These are phyloP conservation scores for Steinernema khuongi DNA, from an alignment of 1,140 invertebrate species.

Conservation along the genomic window DNA sequence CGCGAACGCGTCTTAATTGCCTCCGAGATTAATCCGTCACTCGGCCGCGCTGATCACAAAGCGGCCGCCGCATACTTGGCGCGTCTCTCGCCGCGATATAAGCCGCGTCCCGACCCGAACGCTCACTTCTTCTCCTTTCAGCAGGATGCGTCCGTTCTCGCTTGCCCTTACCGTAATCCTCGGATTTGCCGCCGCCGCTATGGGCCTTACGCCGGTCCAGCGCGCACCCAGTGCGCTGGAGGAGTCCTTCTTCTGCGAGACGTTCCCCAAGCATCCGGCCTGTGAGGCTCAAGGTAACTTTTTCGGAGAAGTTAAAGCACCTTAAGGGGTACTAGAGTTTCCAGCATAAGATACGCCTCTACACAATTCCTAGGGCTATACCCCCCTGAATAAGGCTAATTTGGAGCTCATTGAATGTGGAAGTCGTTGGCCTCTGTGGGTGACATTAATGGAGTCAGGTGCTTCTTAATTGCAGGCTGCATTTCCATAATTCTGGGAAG, in stretches of 20 bases:
- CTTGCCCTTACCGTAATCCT: conserved; percentile 2
- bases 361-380: too few species aligned
- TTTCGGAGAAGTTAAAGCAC: background rate
- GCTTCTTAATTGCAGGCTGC: too few species aligned
- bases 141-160: background rate
- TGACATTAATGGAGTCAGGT: background rate
- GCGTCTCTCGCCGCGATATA: background rate
- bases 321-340: too few species aligned
- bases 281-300: conserved; percentile 4
- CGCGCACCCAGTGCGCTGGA: background rate
- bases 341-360: too few species aligned
- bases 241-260: background rate
- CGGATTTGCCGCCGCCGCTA: background rate
- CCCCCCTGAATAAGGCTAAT: too few species aligned
- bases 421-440: background rate
- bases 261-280: background rate
- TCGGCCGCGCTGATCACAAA: background rate
- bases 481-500: too few species aligned
- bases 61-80: background rate
- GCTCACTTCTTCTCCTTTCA: background rate
- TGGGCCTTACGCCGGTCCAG: background rate
- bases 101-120: background rate
- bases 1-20: background rate
- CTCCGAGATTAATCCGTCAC: background rate
- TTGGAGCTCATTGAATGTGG: too few species aligned